Evolutionary conservation across 2,113 vertebrate genomes (phyloP).

Genomic region (Pholis gunnellus): DNA sequence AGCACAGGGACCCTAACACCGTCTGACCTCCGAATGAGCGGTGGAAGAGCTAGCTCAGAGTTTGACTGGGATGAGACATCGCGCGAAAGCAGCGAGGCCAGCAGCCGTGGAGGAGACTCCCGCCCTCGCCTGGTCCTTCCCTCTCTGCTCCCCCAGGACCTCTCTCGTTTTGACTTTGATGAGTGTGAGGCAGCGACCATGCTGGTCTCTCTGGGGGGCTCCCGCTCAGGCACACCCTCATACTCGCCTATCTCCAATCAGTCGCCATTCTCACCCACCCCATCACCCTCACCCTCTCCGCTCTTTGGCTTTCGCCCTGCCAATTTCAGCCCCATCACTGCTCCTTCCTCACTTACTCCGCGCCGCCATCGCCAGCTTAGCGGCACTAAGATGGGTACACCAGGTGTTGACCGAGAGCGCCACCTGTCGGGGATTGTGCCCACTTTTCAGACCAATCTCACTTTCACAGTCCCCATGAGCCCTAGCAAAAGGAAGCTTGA

Average conservation of each 20-base stretch:
- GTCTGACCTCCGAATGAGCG: constrained; percentile 80
- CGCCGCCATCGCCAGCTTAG: constrained; percentile 88
- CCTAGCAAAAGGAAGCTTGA: constrained; percentile 91
- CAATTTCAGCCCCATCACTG: constrained; percentile 91
- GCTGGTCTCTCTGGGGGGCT: constrained; percentile 92
- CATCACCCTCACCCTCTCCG: constrained; percentile 90
- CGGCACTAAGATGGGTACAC: constrained; percentile 85
- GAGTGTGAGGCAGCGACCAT: constrained; percentile 95
- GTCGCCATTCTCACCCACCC: constrained; percentile 92
- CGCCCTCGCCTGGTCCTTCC: constrained; percentile 86
- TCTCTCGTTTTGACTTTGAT: constrained; percentile 93
- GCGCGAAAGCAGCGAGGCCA: constrained; percentile 90
- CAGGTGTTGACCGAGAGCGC: constrained; percentile 84
- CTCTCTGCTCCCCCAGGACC: constrained; percentile 82
- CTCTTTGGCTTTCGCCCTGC: constrained; percentile 91
- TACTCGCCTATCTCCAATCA: constrained; percentile 93
- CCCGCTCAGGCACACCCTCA: constrained; percentile 90
- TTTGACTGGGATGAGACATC: constrained; percentile 94
- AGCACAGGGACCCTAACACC: constrained; percentile 86
- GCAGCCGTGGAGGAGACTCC: constrained; percentile 90
- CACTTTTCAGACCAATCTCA: constrained; percentile 91
- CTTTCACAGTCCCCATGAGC: constrained; percentile 94
- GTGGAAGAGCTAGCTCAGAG: constrained; percentile 86
- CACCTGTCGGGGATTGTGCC: constrained; percentile 90
- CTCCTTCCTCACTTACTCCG: constrained; percentile 83